Percentiles rank a stretch among this genome's conserved stretches.
These are phyloP conservation scores for Antennarius striatus DNA, from an alignment of 2,113 vertebrate genomes.

Conservation along the genomic window DNA sequence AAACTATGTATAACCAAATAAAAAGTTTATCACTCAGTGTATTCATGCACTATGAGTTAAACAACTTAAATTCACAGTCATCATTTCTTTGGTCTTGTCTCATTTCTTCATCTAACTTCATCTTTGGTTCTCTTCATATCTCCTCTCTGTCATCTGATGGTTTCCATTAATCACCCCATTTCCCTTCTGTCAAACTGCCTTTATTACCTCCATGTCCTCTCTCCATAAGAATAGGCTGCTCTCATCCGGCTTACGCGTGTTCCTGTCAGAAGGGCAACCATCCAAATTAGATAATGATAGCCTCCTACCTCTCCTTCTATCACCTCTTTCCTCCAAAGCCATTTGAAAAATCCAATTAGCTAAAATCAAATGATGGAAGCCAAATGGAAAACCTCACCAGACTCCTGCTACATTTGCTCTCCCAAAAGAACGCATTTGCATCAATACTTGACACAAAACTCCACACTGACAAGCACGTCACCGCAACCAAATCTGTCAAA, in stretches of 20 bases:
- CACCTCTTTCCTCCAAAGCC: slow-evolving; percentile 21
- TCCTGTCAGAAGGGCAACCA: slow-evolving; percentile 33
- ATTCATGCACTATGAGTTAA: too few relatives aligned
- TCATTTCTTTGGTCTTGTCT: neutral
- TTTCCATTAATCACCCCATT: slow-evolving; percentile 15
- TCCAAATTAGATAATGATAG: slow-evolving; percentile 31
- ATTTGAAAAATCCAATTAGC: slow-evolving; percentile 35
- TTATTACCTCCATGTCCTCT: slow-evolving; percentile 19
- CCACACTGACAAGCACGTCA: neutral
- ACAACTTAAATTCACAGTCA: neutral
- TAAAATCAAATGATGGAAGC: slow-evolving; percentile 40
- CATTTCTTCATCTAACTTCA: neutral
- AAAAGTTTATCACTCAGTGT: too few relatives aligned
- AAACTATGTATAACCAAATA: too few relatives aligned
- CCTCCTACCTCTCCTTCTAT: slow-evolving; percentile 5
- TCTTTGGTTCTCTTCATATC: slow-evolving; percentile 12
- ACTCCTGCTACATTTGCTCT: slow-evolving; percentile 4
- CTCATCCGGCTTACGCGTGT: slow-evolving; percentile 8
- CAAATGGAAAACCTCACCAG: slow-evolving; percentile 30
- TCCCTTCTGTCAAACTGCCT: slow-evolving; percentile 13
- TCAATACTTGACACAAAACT: slow-evolving; percentile 17
- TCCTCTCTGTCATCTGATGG: slow-evolving; percentile 11
- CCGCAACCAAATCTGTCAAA: too few relatives aligned
- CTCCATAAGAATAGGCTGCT: slow-evolving; percentile 20
- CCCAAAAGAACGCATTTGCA: slow-evolving; percentile 33